Evolutionary conservation across 2,888 invertebrate genomes (phyloP).

Genomic region (Tetheella fluctuosa): DNA sequence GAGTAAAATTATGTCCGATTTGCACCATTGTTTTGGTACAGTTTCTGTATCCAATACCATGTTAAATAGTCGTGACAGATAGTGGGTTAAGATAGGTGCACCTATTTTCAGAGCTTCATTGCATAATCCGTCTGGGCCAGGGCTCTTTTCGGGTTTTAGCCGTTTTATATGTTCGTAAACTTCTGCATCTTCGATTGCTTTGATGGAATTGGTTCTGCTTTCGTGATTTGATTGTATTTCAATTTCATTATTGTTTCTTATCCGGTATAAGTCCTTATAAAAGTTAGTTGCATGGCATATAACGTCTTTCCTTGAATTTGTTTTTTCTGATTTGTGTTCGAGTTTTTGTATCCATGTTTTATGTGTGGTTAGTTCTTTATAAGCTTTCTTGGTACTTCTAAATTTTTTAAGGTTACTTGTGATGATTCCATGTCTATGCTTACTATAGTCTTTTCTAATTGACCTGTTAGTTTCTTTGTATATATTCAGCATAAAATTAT

Average conservation of each 20-base stretch:
- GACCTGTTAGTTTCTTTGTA: slow-evolving; percentile 19
- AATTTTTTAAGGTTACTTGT: slow-evolving; percentile 6
- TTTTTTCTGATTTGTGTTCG: slow-evolving; percentile 13
- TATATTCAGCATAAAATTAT: too few relatives aligned
- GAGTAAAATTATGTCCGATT: too few relatives aligned
- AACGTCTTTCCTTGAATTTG: slow-evolving; percentile 15
- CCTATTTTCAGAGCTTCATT: too few relatives aligned
- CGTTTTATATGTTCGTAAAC: too few relatives aligned
- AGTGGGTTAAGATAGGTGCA: too few relatives aligned
- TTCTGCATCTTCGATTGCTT: too few relatives aligned
- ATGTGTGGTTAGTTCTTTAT: slow-evolving; percentile 13
- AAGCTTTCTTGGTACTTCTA: slow-evolving; percentile 18
- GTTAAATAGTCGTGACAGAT: too few relatives aligned
- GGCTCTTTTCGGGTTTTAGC: too few relatives aligned
- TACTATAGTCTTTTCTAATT: slow-evolving; percentile 16
- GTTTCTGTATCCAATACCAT: too few relatives aligned
- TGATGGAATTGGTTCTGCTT: neutral
- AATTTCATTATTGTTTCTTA: neutral
- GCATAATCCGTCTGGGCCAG: too few relatives aligned
- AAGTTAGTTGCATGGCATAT: slow-evolving; percentile 17
- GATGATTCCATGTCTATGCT: slow-evolving; percentile 16
- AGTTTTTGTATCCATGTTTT: slow-evolving; percentile 20
- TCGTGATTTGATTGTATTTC: neutral
- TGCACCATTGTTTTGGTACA: too few relatives aligned
- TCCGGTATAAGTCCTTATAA: slow-evolving; percentile 13